Base-by-base conservation (phyloP, 2,113 vertebrate species). In the Sus scrofa region DNA sequence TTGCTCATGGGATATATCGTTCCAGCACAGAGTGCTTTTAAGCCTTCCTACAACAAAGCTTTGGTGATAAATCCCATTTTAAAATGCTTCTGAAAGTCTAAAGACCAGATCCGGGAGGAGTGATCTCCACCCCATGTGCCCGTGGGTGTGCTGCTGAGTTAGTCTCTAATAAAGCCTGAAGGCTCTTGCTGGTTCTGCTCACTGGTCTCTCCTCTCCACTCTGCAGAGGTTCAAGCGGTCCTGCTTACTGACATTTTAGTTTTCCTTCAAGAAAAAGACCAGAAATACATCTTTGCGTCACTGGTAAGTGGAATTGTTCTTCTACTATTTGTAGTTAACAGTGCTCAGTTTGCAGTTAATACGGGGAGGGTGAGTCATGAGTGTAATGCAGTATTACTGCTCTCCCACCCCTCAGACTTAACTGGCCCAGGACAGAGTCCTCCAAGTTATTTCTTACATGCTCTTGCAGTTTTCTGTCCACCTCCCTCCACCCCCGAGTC, bases 241-340 rank as follows among this genome's bases (percentile, higher is more conserved):
- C 99, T 99, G 7, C 99, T 99, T 44, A 99, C 99, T 30, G 99
- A 99, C 32, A 97, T 99, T 89, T 98, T 99, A 2, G 96, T 99
- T 79, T 99, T 99, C 98, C 99, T 99, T 89, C 99, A 99, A 97
- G 99, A 99, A 98, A 99, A 99, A 96, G 99, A 99, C 97, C 99
- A 99, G 98, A 99, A 99, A 96, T 99, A 99, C 12, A 96, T 99
- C 88, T 99, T 99, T 83, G 99, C 99, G 19, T 99, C 99, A 96
- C 97, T 99, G 99, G 99, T 99, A 99, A 98, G 99, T 39, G 11
- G 22, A 71, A 3, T 15, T 56, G 8, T 86, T 52, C 2, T 92
- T 90, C 18, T 92, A 7, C 68, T 63, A 24, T 58, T 62, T 68
- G 27, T 34, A 24, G 63, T 22, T 27, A 54, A 34, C 30, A 13